Base-by-base conservation (phyloP, 2,797 vertebrate genomes). In the Ciconia nigra region DNA sequence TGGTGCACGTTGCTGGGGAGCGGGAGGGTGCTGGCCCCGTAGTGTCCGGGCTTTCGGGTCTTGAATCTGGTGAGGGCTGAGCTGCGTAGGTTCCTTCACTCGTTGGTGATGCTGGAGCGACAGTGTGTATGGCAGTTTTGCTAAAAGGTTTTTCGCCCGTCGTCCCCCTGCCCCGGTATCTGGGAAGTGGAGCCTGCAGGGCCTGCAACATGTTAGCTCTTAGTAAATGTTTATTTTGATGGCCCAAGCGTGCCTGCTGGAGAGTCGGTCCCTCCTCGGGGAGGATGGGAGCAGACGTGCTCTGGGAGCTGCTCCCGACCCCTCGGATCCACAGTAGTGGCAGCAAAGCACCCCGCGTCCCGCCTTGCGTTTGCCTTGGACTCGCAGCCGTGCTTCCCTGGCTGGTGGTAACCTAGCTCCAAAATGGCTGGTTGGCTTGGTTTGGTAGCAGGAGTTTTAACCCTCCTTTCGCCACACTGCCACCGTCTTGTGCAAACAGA, bases 361-460 rank as follows among this genome's bases (percentile, higher is more conserved):
- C 3, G 2, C 54, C 37, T 42, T 0, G 7, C 1, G 1, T 33
- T 81, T 26, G 10, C 26, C 52, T 76, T 0, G 0, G 44, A 6
- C 39, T 57, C 5, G 2, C 10, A 21, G 51, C 59, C 0, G 0
- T 0, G 0, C 33, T 41, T 37, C 51, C 33, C 52, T 79, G 85
- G 46, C 71, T 16, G 25, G 42, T 51, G 67, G 92, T 52, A 47
- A 61, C 41, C 79, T 18, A 17, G 59, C 37, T 93, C 80, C 80
- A 78, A 46, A 59, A 86, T 69, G 69, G 61, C 79, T 65, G 81
- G 42, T 72, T n/a, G 86, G 61, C 52, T 67, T 52, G 25, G 59
- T 15, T 71, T 2, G 8, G 65, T 44, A 17, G 61, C 89, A 49
- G 73, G 77, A 57, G 28, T 4, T 77, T 93, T 80, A 83, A 54